Base-by-base conservation (phyloP, 2,113 vertebrate species). In the Maccullochella peelii region DNA sequence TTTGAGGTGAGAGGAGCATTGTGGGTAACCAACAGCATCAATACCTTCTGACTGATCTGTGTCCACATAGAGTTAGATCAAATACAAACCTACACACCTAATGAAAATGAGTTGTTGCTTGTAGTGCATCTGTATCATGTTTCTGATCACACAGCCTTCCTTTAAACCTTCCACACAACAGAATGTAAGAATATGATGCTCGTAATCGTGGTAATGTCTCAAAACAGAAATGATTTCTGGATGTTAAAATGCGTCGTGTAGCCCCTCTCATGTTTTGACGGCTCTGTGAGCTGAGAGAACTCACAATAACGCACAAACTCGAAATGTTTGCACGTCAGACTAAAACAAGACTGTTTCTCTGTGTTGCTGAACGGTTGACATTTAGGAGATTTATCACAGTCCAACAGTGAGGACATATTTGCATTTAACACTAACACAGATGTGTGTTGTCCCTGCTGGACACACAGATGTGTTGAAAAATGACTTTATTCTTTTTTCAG, bases 401-500 rank as follows among this genome's bases (percentile, higher is more conserved):
- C 73, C 4, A 0, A 21, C 71, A 42, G 50, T 33, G 77, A 71
- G 25, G 85, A 79, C 77, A 25, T 80, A 88, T 91, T 89, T 84
- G 68, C 80, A 72, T 87, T 74, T 71, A 84, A 74, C 83, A 88
- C 81, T 86, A 90, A 93, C 91, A 93, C 91, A 93, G 90, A 91
- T 91, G 90, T 91, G 83, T 63, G 84, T 68, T 84, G 89, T 83
- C 87, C 71, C 82, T 83, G 88, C 82, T 57, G 84, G 73, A 83
- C 82, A 79, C 81, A 65, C 86, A 86, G 84, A 90, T 87, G 88
- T 89, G 77, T 84, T 87, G 86, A 90, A 73, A 86, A 79, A 88
- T 70, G 6, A 61, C 79, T 54, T 65, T 47, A 52, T 67, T 73
- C 61, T 38, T 62, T 65, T 33, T 23, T 20, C 83, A 49, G 18